Conservation (phyloP, 2,888 invertebrate genomes). For the Mantis religiosa region DNA sequence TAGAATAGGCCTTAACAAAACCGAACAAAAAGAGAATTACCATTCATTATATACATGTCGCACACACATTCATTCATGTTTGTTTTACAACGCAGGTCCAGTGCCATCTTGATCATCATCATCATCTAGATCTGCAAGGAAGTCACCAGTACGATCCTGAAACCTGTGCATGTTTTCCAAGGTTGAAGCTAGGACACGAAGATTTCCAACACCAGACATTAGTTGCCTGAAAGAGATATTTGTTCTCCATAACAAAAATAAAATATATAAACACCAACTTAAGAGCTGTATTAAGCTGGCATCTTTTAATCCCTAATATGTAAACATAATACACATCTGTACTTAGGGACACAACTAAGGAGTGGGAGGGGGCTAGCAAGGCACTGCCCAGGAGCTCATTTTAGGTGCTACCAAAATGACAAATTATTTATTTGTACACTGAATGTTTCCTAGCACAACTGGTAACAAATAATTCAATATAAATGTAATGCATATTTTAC, state of each 20-base stretch:
- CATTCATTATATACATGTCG: not conserved
- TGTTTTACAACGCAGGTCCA: slow-evolving; percentile 23
- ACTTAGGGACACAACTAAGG: too few relatives aligned
- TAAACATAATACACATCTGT: too few relatives aligned
- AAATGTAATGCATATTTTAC: too few relatives aligned
- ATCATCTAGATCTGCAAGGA: slow-evolving; percentile 48
- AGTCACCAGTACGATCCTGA: slow-evolving; percentile 50
- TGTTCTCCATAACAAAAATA: not conserved
- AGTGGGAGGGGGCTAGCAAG: too few relatives aligned
- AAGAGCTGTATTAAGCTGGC: too few relatives aligned
- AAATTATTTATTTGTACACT: too few relatives aligned
- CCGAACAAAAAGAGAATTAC: not conserved
- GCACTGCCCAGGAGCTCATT: too few relatives aligned
- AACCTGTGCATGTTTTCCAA: slow-evolving; percentile 57
- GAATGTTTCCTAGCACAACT: too few relatives aligned
- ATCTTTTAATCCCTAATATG: too few relatives aligned
- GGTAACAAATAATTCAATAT: too few relatives aligned
- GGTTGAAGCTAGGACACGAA: slow-evolving; percentile 59
- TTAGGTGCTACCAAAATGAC: too few relatives aligned
- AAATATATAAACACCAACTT: too few relatives aligned
- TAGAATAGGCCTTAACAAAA: not conserved
- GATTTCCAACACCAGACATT: slow-evolving; percentile 61
- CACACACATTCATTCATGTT: not conserved
- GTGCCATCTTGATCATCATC: slow-evolving; percentile 43
- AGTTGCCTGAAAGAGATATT: slow-evolving; percentile 53